Evolutionary conservation across 2,797 vertebrate species (phyloP).

Genomic region (Tarsius wallacei): DNA sequence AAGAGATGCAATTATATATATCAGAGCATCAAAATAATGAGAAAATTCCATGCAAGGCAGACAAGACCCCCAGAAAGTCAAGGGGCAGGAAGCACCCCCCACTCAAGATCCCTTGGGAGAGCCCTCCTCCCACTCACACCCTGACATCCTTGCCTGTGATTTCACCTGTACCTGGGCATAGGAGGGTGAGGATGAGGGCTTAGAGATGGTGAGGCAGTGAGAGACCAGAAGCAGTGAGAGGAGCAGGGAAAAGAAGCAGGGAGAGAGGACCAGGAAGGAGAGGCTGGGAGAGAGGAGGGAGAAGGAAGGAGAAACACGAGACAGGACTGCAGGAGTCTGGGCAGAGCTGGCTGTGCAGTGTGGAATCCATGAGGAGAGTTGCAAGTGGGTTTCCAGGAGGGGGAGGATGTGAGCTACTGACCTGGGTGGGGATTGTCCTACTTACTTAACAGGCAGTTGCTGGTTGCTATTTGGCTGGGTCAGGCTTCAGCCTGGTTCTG

Average conservation of each 20-base stretch:
- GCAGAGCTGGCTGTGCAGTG: neutral
- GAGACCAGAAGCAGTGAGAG: neutral
- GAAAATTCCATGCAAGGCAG: no score
- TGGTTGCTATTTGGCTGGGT: neutral
- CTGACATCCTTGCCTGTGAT: neutral
- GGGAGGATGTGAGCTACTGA: neutral
- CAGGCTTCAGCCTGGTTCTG: neutral
- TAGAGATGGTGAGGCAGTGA: neutral
- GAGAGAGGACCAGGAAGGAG: no score
- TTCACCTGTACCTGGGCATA: neutral
- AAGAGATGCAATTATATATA: no score
- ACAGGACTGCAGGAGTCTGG: neutral
- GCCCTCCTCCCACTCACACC: neutral
- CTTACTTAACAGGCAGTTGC: neutral
- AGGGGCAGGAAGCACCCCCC: no score
- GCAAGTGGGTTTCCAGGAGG: neutral
- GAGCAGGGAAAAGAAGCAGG: no score
- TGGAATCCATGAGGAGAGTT: neutral
- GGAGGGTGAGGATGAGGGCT: no score
- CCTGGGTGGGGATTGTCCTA: neutral
- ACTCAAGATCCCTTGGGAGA: no score
- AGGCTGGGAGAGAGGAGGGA: neutral
- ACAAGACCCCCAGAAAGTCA: no score
- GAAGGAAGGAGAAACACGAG: no score
- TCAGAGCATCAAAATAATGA: no score